These are phyloP conservation scores for Drosophila tripunctata DNA, from an alignment of 2,888 invertebrate genomes.

Conservation along the genomic window DNA sequence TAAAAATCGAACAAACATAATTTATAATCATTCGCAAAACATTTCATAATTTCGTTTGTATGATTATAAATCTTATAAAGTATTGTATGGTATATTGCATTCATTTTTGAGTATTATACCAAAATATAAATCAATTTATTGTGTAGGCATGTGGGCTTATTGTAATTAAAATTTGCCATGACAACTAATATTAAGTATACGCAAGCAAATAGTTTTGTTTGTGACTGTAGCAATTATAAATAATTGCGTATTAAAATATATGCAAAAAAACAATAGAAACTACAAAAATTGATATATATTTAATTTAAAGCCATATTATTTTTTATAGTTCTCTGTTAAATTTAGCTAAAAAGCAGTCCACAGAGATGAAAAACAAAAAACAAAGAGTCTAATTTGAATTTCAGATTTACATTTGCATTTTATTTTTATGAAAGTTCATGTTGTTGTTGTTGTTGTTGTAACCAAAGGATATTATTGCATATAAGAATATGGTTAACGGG, in stretches of 20 bases:
- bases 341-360: neutral
- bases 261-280: neutral
- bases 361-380: neutral
- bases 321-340: neutral
- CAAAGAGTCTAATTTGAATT: constrained; percentile 17
- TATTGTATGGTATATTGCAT: neutral
- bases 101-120: neutral
- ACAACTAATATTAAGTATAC: neutral
- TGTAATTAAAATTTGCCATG: neutral
- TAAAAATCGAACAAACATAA: neutral
- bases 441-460: neutral
- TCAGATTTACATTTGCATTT: constrained; percentile 19
- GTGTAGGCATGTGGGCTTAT: neutral
- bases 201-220: neutral
- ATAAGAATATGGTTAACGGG: constrained; percentile 13
- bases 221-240: neutral
- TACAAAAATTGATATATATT: neutral
- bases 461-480: constrained; percentile 9
- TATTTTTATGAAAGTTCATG: neutral
- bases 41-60: neutral
- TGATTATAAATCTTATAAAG: neutral
- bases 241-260: too few species aligned
- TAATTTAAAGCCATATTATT: neutral
- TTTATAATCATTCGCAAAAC: neutral
- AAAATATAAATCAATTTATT: neutral